A percentile compares a stretch with the other conserved stretches of the same genome.
Evolutionary conservation across 1,140 invertebrate genomes (phyloP).

Genomic region (Drosophila azteca): DNA sequence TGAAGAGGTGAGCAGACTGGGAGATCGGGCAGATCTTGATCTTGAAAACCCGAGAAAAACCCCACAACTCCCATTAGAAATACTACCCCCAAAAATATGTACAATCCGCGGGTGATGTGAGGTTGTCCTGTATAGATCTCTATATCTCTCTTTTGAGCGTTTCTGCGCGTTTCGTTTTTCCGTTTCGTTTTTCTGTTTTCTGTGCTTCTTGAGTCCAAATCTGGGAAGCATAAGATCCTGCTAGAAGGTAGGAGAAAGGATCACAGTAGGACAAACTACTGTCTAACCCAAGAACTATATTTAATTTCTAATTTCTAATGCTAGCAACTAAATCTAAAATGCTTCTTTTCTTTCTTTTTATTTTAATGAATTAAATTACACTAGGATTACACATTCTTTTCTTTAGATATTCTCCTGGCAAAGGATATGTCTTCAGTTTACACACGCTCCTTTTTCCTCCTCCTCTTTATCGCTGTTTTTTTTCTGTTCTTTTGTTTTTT

Average conservation of each 20-base stretch:
- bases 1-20: conserved; percentile 65
- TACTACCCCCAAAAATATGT: too few relatives aligned
- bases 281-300: neutral
- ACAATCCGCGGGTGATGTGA: conserved; percentile 2
- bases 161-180: conserved; percentile 20
- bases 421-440: neutral
- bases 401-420: neutral
- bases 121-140: conserved; percentile 16
- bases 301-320: conserved; percentile 4
- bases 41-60: too few relatives aligned
- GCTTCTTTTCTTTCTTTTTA: conserved; percentile 16
- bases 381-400: too few relatives aligned
- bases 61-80: too few relatives aligned
- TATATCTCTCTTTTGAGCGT: neutral
- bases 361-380: conserved; percentile 1
- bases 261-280: conserved; percentile 15
- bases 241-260: conserved; percentile 37
- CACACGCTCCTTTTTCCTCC: neutral
- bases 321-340: conserved; percentile 36
- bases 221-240: too few relatives aligned
- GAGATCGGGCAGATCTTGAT: neutral
- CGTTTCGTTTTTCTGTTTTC: conserved; percentile 33
- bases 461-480: conserved; percentile 3
- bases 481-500: neutral
- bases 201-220: conserved; percentile 22